Conservation (phyloP, 1,140 invertebrate species). For the Drosophila repleta region DNA sequence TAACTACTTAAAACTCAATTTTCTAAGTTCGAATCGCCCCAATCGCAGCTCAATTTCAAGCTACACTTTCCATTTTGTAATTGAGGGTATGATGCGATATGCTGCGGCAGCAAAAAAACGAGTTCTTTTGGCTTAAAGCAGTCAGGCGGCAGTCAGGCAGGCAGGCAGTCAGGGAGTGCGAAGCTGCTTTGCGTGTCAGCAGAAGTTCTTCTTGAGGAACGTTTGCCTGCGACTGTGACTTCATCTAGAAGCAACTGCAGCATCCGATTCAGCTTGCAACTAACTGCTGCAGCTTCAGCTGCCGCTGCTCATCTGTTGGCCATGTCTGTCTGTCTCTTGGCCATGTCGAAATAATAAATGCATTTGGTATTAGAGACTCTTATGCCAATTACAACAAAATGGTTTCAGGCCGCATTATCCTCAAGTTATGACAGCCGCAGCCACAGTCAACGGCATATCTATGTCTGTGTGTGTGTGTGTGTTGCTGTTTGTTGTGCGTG, state of each 20-base stretch:
- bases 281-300: background rate
- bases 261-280: slow-evolving; percentile 14
- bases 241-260: slow-evolving; percentile 1
- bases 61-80: slow-evolving; percentile 31
- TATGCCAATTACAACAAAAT: slow-evolving; percentile 82
- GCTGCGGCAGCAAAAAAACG: slow-evolving; percentile 41
- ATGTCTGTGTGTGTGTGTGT: slow-evolving; percentile 2
- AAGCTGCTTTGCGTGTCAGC: slow-evolving; percentile 46
- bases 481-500: slow-evolving; percentile 6
- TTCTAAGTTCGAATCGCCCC: background rate
- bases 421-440: slow-evolving; percentile 73
- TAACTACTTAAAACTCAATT: background rate
- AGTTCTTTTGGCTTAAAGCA: slow-evolving; percentile 60
- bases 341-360: slow-evolving; percentile 82
- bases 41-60: slow-evolving; percentile 8
- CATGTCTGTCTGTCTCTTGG: slow-evolving; percentile 27
- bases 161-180: background rate
- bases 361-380: slow-evolving; percentile 80
- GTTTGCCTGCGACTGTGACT: background rate
- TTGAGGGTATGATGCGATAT: slow-evolving; percentile 47
- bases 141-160: slow-evolving; percentile 27
- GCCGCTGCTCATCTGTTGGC: slow-evolving; percentile 10
- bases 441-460: background rate
- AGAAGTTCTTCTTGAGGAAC: slow-evolving; percentile 12
- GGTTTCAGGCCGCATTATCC: slow-evolving; percentile 80